A percentile compares a stretch with the other conserved stretches of the same genome.
Conservation (phyloP, 2,888 invertebrate genomes). For the Stenoptilia bipunctidactyla region DNA sequence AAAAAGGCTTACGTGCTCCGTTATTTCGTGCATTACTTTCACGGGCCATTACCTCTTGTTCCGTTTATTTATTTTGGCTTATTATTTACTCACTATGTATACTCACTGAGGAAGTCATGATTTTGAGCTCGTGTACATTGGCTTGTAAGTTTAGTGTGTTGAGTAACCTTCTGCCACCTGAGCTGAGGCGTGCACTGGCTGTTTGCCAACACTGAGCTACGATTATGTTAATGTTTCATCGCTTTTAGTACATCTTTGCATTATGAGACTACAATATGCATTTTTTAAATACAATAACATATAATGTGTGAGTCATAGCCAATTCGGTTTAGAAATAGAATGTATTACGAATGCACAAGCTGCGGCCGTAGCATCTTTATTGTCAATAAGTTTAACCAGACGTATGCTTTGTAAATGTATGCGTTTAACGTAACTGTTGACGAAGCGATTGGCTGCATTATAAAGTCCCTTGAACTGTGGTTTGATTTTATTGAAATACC, state of each 20-base stretch:
- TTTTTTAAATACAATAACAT: not conserved
- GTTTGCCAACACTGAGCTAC: slow-evolving; percentile 13
- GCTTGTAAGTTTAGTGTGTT: slow-evolving; percentile 9
- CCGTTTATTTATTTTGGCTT: not conserved
- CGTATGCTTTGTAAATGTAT: no score
- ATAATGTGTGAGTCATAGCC: not conserved
- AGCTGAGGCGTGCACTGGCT: slow-evolving; percentile 17
- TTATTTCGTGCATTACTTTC: slow-evolving; percentile 7
- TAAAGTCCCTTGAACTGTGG: no score
- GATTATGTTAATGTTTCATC: not conserved
- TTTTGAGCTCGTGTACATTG: not conserved
- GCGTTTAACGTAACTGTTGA: no score
- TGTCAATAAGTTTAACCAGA: not conserved
- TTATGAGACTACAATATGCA: not conserved
- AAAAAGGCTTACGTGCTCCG: not conserved
- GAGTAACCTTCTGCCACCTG: slow-evolving; percentile 12
- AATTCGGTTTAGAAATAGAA: not conserved
- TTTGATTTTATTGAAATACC: no score
- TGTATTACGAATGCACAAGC: not conserved
- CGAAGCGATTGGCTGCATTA: no score
- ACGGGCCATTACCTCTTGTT: not conserved
- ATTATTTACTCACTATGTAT: not conserved
- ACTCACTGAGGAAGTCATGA: not conserved
- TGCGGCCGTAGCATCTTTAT: not conserved
- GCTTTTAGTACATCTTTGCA: not conserved